Conservation (phyloP, 2,113 vertebrate genomes). For the Microcebus tavaratra region DNA sequence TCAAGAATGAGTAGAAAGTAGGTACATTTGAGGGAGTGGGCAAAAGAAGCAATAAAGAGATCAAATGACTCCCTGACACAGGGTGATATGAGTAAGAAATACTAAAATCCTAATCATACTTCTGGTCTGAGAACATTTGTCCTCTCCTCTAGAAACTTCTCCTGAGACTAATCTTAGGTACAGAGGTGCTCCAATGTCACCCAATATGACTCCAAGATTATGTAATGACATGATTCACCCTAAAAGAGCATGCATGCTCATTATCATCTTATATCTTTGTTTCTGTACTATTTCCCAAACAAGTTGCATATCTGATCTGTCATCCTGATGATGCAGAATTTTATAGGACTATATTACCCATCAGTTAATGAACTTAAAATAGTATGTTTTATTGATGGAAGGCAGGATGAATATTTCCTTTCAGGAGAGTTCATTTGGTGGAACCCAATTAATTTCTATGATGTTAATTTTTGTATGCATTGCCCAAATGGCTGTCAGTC, state of each 20-base stretch:
- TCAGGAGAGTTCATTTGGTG: neutral
- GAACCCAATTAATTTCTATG: neutral
- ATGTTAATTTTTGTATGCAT: neutral
- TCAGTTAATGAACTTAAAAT: neutral
- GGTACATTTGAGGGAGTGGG: neutral
- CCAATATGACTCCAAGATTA: neutral
- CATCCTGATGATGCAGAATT: neutral
- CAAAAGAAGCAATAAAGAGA: neutral
- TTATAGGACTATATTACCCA: neutral
- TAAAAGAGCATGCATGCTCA: neutral
- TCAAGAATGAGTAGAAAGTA: neutral
- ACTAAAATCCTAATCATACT: neutral
- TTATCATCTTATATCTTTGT: neutral
- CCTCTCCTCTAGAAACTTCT: neutral
- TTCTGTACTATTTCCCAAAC: neutral
- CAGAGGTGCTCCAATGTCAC: neutral
- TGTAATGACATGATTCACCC: neutral
- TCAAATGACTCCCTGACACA: neutral
- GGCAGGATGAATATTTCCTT: neutral
- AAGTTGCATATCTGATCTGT: neutral
- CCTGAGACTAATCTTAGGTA: neutral
- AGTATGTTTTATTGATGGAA: neutral
- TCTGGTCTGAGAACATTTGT: neutral
- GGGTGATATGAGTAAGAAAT: neutral
- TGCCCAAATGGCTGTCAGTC: neutral